Conservation (phyloP, 2,113 vertebrate genomes). For the Echinops telfairi region DNA sequence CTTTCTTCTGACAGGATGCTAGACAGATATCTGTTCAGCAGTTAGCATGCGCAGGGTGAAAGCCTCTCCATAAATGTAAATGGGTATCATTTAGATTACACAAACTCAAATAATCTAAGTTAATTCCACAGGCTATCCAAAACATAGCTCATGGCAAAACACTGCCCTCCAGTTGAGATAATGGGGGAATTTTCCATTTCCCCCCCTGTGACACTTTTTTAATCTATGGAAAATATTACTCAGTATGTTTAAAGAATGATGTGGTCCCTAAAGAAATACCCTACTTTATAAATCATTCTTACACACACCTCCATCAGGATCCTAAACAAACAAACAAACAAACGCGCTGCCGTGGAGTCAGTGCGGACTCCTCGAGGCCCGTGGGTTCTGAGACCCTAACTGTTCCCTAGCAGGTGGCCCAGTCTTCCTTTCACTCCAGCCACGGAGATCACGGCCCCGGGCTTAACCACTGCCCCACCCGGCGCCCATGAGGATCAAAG, state of each 20-base stretch:
- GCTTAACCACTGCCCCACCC: too few species aligned
- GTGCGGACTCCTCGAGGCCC: too few species aligned
- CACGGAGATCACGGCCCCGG: too few species aligned
- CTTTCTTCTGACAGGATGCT: not conserved
- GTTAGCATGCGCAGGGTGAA: conserved; percentile 41
- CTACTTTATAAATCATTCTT: conserved; percentile 24
- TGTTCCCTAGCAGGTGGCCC: too few species aligned
- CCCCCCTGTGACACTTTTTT: not conserved
- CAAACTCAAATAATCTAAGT: conserved; percentile 72
- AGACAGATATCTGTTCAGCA: not conserved
- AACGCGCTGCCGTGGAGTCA: too few species aligned
- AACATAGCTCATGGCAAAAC: conserved; percentile 52
- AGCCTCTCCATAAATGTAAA: conserved; percentile 53
- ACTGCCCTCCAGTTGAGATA: conserved; percentile 62
- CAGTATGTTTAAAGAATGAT: conserved; percentile 56
- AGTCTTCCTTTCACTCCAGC: too few species aligned
- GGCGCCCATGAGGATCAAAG: not conserved
- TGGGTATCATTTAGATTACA: conserved; percentile 60
- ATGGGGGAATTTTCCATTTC: conserved; percentile 69
- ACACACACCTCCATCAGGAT: not conserved
- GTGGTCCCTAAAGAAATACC: conserved; percentile 40
- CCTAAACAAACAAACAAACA: not conserved
- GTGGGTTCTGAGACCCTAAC: too few species aligned
- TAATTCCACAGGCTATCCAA: conserved; percentile 68
- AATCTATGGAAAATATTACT: conserved; percentile 36